Conservation (phyloP, 2,113 vertebrate species). For the Chaetorhynchus papuensis region DNA sequence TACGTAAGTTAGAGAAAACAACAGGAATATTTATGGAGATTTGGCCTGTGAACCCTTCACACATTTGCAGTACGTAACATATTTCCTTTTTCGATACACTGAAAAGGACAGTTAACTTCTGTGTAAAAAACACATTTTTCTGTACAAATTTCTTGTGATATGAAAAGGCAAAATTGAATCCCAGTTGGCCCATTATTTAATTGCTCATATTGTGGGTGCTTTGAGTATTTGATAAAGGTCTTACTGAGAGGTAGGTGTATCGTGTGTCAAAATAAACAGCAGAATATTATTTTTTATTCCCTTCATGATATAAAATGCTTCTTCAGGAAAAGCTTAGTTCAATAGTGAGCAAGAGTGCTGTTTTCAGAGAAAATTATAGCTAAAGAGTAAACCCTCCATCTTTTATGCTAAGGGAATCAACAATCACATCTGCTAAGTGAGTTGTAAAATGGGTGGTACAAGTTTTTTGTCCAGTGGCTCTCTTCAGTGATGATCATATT, state of each 20-base stretch:
- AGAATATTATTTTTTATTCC: not conserved
- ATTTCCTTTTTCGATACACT: not conserved
- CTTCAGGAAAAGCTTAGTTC: not conserved
- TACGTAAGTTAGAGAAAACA: not conserved
- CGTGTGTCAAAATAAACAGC: not conserved
- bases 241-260: not conserved
- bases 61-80: rapidly evolving
- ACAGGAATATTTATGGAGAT: not conserved
- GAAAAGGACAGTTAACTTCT: not conserved
- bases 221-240: not conserved
- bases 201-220: not conserved
- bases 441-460: not conserved
- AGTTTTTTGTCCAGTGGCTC: not conserved
- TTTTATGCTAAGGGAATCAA: not conserved
- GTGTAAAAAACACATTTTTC: not conserved
- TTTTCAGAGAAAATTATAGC: not conserved
- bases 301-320: not conserved
- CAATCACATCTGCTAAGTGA: not conserved
- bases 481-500: not conserved
- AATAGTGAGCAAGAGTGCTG: rapidly evolving
- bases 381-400: not conserved
- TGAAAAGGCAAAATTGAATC: not conserved
- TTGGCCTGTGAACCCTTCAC: not conserved
- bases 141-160: not conserved
- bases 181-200: not conserved